These are phyloP conservation scores for Misgurnus anguillicaudatus DNA, from an alignment of 2,113 vertebrate genomes.

Conservation along the genomic window DNA sequence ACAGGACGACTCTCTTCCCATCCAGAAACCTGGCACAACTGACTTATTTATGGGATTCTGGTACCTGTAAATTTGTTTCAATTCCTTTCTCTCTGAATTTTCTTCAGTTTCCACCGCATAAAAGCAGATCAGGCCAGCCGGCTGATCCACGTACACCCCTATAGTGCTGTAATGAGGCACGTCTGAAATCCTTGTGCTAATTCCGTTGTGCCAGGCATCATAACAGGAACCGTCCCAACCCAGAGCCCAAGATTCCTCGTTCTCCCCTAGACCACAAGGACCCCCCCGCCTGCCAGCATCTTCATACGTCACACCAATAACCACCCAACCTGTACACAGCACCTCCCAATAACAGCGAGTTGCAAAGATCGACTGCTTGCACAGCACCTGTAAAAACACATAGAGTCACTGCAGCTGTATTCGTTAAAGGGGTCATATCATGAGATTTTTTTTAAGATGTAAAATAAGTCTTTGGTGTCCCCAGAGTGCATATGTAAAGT, in stretches of 20 bases:
- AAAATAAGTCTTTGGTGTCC: too few species aligned
- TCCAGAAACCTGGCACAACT: slow-evolving; percentile 65
- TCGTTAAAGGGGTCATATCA: too few species aligned
- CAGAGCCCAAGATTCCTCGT: slow-evolving; percentile 68
- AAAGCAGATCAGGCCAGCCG: slow-evolving; percentile 59
- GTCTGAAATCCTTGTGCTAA: slow-evolving; percentile 30
- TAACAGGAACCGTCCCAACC: slow-evolving; percentile 69
- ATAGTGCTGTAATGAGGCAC: slow-evolving; percentile 55
- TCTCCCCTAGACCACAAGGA: slow-evolving; percentile 68
- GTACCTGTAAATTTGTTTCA: slow-evolving; percentile 51
- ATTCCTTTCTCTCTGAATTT: slow-evolving; percentile 47
- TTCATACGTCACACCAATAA: slow-evolving; percentile 61
- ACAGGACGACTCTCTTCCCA: slow-evolving; percentile 61
- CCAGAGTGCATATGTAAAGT: too few species aligned
- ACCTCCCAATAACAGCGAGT: slow-evolving; percentile 64
- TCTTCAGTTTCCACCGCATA: slow-evolving; percentile 22
- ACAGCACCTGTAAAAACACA: slow-evolving; percentile 55
- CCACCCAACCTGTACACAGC: slow-evolving; percentile 62
- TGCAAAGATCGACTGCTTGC: slow-evolving; percentile 61
- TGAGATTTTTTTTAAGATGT: too few species aligned
- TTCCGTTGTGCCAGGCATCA: slow-evolving; percentile 62
- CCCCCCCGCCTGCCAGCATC: slow-evolving; percentile 60
- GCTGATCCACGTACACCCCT: slow-evolving; percentile 71
- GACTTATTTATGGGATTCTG: slow-evolving; percentile 45
- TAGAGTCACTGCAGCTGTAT: background rate